These are phyloP conservation scores for Latheticus oryzae DNA, from an alignment of 2,888 invertebrate genomes.

Conservation along the genomic window DNA sequence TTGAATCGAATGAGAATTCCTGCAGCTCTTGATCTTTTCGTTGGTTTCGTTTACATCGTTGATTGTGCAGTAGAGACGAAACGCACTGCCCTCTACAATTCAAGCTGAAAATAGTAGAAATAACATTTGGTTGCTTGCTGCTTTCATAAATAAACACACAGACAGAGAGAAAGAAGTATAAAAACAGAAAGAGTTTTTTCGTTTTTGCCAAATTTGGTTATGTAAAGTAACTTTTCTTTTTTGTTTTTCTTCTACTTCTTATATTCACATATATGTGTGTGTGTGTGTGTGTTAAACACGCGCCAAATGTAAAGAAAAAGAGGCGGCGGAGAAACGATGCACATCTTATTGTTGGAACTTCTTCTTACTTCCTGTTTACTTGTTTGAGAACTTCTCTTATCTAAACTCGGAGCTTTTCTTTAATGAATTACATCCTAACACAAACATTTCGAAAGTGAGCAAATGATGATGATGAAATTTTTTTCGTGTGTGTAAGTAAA, in stretches of 20 bases:
- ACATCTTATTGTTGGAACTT: conserved; percentile 35
- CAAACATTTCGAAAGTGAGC: conserved; percentile 38
- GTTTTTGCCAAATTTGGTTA: conserved; percentile 52
- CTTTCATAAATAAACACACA: conserved; percentile 36
- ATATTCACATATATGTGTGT: conserved; percentile 54
- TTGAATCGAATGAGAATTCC: conserved; percentile 57
- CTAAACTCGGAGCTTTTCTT: conserved; percentile 38
- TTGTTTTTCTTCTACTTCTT: too few relatives aligned
- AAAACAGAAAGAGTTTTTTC: too few relatives aligned
- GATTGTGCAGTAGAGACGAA: conserved; percentile 45
- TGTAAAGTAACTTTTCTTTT: conserved; percentile 56
- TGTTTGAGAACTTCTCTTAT: conserved; percentile 42
- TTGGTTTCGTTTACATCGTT: conserved; percentile 56
- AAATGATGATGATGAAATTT: conserved; percentile 27
- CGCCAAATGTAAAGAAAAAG: too few relatives aligned
- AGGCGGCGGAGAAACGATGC: conserved; percentile 16
- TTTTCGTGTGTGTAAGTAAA: too few relatives aligned
- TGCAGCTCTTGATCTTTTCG: conserved; percentile 57
- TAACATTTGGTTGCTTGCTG: conserved; percentile 54
- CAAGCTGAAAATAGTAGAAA: conserved; percentile 56
- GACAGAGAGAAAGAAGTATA: too few relatives aligned
- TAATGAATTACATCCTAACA: conserved; percentile 37
- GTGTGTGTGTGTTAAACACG: conserved; percentile 47
- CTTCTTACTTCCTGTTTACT: conserved; percentile 44
- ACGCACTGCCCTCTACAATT: conserved; percentile 44